These are phyloP conservation scores for Indri indri DNA, from an alignment of 2,113 vertebrate species.

Conservation along the genomic window DNA sequence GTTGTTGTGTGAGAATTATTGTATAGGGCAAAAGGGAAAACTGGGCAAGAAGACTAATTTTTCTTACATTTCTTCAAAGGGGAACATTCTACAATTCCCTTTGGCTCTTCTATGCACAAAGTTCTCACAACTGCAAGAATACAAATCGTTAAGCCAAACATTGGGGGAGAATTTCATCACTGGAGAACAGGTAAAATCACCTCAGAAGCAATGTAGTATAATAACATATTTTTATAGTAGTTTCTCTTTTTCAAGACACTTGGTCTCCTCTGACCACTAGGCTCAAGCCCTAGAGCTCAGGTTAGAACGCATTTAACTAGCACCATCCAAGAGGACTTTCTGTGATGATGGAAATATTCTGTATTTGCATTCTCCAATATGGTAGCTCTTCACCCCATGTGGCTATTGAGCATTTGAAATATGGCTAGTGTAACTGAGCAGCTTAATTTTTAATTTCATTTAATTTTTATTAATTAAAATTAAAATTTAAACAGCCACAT, in stretches of 20 bases:
- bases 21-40: neutral
- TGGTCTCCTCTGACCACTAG: neutral
- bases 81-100: neutral
- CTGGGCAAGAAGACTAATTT: neutral
- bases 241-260: neutral
- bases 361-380: neutral
- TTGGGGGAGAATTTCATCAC: neutral
- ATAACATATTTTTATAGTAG: neutral
- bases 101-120: neutral
- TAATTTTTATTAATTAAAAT: conserved; percentile 12
- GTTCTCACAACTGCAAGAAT: neutral
- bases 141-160: neutral
- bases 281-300: neutral
- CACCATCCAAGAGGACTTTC: neutral
- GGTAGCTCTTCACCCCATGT: neutral
- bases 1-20: neutral
- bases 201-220: neutral
- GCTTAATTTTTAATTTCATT: neutral
- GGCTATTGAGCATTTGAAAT: neutral
- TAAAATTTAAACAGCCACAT: neutral
- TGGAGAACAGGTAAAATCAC: neutral
- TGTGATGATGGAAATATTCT: neutral
- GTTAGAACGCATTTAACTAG: neutral
- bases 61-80: neutral
- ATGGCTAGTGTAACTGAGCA: neutral